phyloP scores from a whole-genome alignment of 2,113 vertebrate species.

The Orthonyx spaldingii region DNA sequence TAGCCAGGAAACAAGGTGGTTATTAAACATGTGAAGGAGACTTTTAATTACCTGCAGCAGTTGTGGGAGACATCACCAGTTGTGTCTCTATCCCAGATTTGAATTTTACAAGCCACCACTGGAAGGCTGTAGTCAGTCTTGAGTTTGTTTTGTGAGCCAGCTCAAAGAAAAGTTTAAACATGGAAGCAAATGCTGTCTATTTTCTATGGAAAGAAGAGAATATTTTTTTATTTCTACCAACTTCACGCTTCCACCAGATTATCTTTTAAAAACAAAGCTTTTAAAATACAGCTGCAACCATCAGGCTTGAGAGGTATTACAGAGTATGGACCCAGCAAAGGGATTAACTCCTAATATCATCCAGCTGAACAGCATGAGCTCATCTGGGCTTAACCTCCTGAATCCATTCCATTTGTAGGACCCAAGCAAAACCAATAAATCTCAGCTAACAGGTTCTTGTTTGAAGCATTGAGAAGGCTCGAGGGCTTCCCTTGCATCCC shows the following conservation, averaged over 20 bases:
- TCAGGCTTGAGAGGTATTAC: conserved; percentile 46
- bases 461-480: neutral
- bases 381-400: conserved; percentile 51
- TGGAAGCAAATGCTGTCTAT: neutral
- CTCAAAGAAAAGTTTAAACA: neutral
- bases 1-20: neutral
- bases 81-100: neutral
- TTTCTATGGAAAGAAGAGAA: neutral
- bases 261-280: conserved; percentile 26
- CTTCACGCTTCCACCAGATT: conserved; percentile 35
- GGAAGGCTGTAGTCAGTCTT: neutral
- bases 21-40: neutral
- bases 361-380: conserved; percentile 46
- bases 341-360: conserved; percentile 65
- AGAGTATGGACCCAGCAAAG: neutral
- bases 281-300: conserved; percentile 52
- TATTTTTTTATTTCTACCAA: neutral
- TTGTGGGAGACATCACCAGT: neutral
- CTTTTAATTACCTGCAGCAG: neutral
- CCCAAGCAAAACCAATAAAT: neutral
- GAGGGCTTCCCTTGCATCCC: neutral
- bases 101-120: neutral
- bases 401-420: conserved; percentile 29
- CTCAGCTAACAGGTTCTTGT: neutral
- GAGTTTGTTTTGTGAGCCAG: neutral